Evolutionary conservation across 30 jellyfish, hydroid and myxozoan genomes (phyloP).

Genomic region (Cassiopea andromeda): DNA sequence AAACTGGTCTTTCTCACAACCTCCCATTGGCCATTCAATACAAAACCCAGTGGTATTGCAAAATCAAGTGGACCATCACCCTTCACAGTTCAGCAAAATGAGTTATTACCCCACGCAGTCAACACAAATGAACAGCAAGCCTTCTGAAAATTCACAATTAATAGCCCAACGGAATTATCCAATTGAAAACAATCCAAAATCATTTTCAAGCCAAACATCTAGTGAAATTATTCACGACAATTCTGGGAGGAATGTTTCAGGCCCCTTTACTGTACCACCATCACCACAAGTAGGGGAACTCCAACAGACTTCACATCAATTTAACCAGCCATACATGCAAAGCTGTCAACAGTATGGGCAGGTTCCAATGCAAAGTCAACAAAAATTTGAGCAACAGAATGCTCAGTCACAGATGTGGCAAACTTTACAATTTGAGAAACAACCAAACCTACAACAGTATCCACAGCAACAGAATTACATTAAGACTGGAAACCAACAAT

Average conservation of each 20-base stretch:
- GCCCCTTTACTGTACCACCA: neutral
- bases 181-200: neutral
- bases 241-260: neutral
- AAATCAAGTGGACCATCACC: neutral
- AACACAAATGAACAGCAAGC: neutral
- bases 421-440: neutral
- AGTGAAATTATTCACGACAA: neutral
- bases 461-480: neutral
- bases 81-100: neutral
- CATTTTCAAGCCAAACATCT: neutral
- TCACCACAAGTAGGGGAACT: slow-evolving; percentile 28
- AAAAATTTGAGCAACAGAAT: neutral
- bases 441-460: neutral
- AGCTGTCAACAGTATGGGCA: neutral
- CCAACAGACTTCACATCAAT: slow-evolving; percentile 13
- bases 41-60: neutral
- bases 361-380: neutral
- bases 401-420: neutral
- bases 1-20: neutral
- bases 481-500: neutral
- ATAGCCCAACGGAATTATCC: neutral
- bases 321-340: slow-evolving; percentile 18
- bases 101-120: neutral
- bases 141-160: neutral
- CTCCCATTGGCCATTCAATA: neutral